phyloP scores from a whole-genome alignment of 2,113 vertebrate genomes.

The Dasyornis broadbenti region DNA sequence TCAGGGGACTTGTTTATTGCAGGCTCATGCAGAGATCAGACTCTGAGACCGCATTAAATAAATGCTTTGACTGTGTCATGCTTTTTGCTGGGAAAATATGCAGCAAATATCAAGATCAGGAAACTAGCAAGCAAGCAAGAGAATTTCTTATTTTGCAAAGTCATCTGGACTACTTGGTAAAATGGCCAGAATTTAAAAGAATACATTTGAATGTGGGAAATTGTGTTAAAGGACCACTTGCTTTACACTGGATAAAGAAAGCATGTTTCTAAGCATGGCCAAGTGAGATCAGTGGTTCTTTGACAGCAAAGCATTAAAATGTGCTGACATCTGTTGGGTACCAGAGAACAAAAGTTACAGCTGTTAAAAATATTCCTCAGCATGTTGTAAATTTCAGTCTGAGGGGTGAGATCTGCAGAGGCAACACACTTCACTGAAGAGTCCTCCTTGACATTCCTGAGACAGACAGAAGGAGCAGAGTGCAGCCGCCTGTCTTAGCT shows the following conservation, averaged over 20 bases:
- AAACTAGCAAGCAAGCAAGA: not conserved
- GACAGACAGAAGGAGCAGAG: not conserved
- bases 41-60: not conserved
- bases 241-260: not conserved
- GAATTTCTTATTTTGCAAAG: not conserved
- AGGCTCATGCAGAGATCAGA: not conserved
- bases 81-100: not conserved
- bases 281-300: not conserved
- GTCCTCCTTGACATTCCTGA: not conserved
- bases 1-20: not conserved
- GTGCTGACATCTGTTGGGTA: not conserved
- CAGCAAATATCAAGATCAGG: not conserved
- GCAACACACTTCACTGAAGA: not conserved
- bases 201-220: not conserved
- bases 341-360: not conserved
- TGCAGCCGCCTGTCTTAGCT: fast-evolving
- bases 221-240: not conserved
- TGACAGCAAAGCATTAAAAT: not conserved
- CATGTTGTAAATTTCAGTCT: not conserved
- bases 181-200: not conserved
- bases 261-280: not conserved
- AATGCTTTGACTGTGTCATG: not conserved
- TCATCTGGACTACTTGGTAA: not conserved
- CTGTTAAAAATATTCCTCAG: not conserved
- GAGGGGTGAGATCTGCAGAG: not conserved